phyloP scores from a whole-genome alignment of 2,113 vertebrate species.

The Caloenas nicobarica region DNA sequence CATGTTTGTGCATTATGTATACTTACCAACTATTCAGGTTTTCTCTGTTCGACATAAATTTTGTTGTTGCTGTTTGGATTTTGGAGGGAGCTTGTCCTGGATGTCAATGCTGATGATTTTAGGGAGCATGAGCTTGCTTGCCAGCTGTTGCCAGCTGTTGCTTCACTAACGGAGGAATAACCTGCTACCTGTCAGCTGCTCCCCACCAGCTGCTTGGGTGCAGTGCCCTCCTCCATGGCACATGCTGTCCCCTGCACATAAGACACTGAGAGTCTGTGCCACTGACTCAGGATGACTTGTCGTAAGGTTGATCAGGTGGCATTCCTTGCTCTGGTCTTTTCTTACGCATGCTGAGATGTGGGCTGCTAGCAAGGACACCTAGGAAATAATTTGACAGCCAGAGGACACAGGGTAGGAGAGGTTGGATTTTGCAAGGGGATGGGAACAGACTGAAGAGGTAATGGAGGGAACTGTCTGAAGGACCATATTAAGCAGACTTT shows the following conservation, averaged over 20 bases:
- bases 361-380: neutral
- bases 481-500: neutral
- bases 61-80: neutral
- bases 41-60: neutral
- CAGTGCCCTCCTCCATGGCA: neutral
- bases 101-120: neutral
- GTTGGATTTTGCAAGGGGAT: neutral
- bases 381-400: neutral
- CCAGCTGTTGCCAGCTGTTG: neutral
- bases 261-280: neutral
- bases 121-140: neutral
- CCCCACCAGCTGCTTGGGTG: neutral
- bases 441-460: neutral
- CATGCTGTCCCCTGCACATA: neutral
- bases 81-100: neutral
- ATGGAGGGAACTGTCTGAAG: neutral
- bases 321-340: neutral
- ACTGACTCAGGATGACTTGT: neutral
- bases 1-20: neutral
- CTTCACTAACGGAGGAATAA: neutral
- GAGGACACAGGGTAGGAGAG: neutral
- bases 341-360: neutral
- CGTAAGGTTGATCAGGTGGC: neutral
- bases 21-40: neutral
- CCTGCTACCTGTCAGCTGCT: neutral